Percentiles rank a stretch among this genome's conserved stretches.
Conservation (phyloP, 2,113 vertebrate genomes). For the Phylloscopus trochilus region DNA sequence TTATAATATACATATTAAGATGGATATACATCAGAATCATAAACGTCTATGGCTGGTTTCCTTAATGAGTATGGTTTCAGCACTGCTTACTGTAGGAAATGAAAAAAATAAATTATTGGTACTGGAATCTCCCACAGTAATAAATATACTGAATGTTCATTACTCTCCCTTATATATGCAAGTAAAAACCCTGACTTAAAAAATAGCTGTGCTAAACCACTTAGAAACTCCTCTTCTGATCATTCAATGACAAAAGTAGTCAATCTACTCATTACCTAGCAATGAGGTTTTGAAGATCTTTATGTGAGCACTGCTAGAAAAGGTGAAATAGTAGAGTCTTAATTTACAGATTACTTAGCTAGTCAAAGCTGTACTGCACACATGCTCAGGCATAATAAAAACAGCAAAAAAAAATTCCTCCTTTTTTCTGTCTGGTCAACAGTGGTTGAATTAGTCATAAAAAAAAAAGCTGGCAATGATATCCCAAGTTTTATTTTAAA, state of each 20-base stretch:
- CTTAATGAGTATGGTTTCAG: neutral
- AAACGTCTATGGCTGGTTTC: neutral
- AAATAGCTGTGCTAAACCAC: neutral
- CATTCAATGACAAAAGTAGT: neutral
- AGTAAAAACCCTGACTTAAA: neutral
- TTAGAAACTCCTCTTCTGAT: neutral
- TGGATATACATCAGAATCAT: neutral
- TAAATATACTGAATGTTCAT: neutral
- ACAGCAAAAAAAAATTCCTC: neutral
- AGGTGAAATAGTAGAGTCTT: neutral
- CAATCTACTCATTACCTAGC: neutral
- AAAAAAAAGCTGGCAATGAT: slow-evolving; percentile 45
- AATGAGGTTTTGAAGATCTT: neutral
- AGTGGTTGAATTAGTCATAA: slow-evolving; percentile 48
- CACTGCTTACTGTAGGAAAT: neutral
- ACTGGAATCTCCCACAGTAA: neutral
- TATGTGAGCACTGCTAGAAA: neutral
- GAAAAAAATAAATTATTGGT: neutral
- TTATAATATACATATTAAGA: neutral
- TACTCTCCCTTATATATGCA: neutral
- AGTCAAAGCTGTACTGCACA: neutral
- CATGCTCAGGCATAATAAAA: neutral
- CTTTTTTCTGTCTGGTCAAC: neutral
- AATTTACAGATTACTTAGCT: slow-evolving; percentile 28
- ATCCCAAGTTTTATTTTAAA: neutral